Base-by-base conservation (phyloP, 1,140 invertebrate genomes). In the Anagrus nilaparvatae region DNA sequence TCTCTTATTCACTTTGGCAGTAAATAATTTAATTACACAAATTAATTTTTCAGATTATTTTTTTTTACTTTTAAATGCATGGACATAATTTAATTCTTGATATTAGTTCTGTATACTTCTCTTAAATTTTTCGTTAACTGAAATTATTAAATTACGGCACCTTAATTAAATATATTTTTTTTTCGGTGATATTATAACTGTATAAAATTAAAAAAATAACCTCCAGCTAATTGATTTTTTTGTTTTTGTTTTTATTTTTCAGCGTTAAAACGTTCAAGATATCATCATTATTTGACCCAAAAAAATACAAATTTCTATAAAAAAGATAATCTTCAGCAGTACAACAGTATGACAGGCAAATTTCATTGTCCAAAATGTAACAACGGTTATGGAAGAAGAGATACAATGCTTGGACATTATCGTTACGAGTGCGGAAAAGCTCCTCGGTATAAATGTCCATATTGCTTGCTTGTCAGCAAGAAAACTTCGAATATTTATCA, bases 371-470 rank as follows among this genome's bases (percentile, higher is more conserved):
- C 63, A 2, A 63, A 55, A 29, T 67, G 65, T 51, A 64, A 64
- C 50, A 67, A 64, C 39, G 64, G 63, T 19, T 68, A 67, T 46
- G 54, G 60, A 18, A 60, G 64, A 29, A 45, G 60, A 2, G 62
- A 67, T 43, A 67, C 62, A 2, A 68, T 68, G 64, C 30, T 65
- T 44, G 56, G 56, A 33, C 68, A 71, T 44, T 64, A 59, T 36
- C 58, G 64, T 14, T 71, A 70, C 61, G 74, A 78, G 52, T 78
- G 75, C 44, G 75, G 75, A 9, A 70, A 75, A 47, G 73, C 75
- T 33, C 74, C 75, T 4, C 57, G 71, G 18, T 74, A 73, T 55
- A 70, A 73, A 46, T 79, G 76, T 49, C 72, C 70, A 16, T 62
- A 69, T 45, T 77, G 74, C 50, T 33, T 56, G 0, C 50, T 61